Evolutionary conservation across 2,797 vertebrate species (phyloP).

Genomic region (Lycodopsis pacificus): DNA sequence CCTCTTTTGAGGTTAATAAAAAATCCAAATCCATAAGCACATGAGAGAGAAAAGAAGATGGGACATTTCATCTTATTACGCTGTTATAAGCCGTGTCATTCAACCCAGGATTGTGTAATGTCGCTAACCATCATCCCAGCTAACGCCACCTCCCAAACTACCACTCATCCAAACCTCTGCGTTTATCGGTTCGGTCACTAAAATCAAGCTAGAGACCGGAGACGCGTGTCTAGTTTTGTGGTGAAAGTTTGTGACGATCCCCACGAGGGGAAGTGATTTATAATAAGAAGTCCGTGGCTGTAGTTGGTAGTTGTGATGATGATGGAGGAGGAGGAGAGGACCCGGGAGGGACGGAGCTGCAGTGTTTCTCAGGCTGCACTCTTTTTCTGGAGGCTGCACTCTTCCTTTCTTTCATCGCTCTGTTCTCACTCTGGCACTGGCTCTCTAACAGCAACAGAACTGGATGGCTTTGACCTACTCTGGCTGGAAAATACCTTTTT

Average conservation of each 20-base stretch:
- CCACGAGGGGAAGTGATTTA: neutral
- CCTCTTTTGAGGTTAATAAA: neutral
- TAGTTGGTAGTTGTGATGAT: conserved; percentile 18
- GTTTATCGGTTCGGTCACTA: neutral
- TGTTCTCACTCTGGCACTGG: conserved; percentile 67
- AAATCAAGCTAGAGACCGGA: neutral
- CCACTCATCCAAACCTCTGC: conserved; percentile 45
- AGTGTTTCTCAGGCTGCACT: conserved; percentile 63
- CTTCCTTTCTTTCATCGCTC: conserved; percentile 54
- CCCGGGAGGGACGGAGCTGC: conserved; percentile 65
- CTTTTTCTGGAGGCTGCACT: conserved; percentile 59
- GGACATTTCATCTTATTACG: neutral
- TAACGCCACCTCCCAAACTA: conserved; percentile 46
- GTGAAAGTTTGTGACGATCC: neutral
- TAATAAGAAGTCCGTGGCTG: neutral
- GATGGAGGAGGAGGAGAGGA: conserved; percentile 43
- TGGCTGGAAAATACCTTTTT: conserved; percentile 66
- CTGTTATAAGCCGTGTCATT: neutral
- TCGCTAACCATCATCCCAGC: conserved; percentile 43
- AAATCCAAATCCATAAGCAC: neutral
- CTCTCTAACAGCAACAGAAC: conserved; percentile 73
- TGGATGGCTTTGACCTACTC: conserved; percentile 78
- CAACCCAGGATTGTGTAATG: neutral
- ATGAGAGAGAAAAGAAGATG: neutral
- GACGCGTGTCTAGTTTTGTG: neutral